Percentiles rank a stretch among this genome's conserved stretches.
Conservation (phyloP, 2,888 invertebrate genomes). For the Macrosoma leucophasiata region DNA sequence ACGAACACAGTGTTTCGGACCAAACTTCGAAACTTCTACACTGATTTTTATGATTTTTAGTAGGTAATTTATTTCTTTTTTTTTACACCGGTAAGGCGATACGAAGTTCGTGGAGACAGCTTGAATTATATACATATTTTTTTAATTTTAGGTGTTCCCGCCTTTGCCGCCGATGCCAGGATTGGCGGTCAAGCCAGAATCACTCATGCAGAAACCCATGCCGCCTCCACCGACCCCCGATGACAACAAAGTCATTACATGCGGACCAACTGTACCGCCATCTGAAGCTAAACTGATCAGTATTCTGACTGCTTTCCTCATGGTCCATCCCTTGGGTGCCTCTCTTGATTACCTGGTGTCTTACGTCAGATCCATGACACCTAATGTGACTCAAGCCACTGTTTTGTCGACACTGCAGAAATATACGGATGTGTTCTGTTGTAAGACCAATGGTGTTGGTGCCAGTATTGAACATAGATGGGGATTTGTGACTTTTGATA, state of each 20-base stretch:
- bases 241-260: constrained; percentile 22
- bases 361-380: constrained; percentile 48
- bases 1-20: too few relatives aligned
- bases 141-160: constrained; percentile 24
- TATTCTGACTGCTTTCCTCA: constrained; percentile 54
- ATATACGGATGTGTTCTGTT: constrained; percentile 42
- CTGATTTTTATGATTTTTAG: too few relatives aligned
- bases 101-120: too few relatives aligned
- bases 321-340: constrained; percentile 56
- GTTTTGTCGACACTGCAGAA: constrained; percentile 42
- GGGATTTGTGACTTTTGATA: constrained; percentile 46
- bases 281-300: constrained; percentile 57
- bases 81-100: too few relatives aligned
- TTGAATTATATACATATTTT: too few relatives aligned
- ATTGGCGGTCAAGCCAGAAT: constrained; percentile 33
- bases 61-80: too few relatives aligned
- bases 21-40: too few relatives aligned
- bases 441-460: constrained; percentile 39
- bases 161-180: constrained; percentile 32
- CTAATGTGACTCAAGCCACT: constrained; percentile 35
- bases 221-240: constrained; percentile 36
- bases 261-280: constrained; percentile 30
- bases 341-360: constrained; percentile 51
- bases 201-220: constrained; percentile 12
- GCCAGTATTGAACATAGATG: constrained; percentile 46